phyloP scores from a whole-genome alignment of 2,113 vertebrate genomes.

The Gnathonemus echidnorhynchus region DNA sequence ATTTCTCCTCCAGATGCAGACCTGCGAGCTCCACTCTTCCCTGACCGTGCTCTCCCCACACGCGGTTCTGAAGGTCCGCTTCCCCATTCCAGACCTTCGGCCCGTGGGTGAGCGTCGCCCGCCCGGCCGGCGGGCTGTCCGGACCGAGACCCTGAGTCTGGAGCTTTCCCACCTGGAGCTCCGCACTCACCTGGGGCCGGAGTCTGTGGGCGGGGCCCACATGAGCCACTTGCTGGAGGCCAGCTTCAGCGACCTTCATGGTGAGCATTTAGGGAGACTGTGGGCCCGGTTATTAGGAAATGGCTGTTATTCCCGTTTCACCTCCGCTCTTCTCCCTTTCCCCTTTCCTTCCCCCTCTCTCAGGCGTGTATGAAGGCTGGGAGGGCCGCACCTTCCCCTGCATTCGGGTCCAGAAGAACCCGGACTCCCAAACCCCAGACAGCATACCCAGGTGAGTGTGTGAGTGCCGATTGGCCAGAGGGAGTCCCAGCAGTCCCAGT shows the following conservation, averaged over 20 bases:
- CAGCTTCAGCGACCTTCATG: conserved; percentile 74
- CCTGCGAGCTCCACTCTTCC: conserved; percentile 54
- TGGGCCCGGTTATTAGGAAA: not conserved
- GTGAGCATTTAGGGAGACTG: conserved; percentile 44
- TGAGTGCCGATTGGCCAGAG: not conserved
- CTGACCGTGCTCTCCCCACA: conserved; percentile 65
- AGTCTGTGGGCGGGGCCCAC: conserved; percentile 34
- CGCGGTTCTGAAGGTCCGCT: conserved; percentile 66
- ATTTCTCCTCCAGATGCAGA: conserved; percentile 33
- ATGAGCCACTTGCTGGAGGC: conserved; percentile 63
- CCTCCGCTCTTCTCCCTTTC: not conserved
- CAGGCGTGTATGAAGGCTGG: conserved; percentile 75
- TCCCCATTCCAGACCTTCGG: conserved; percentile 78
- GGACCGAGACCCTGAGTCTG: conserved; percentile 67
- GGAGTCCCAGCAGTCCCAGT: not conserved
- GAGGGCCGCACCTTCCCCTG: conserved; percentile 72
- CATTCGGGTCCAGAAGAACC: conserved; percentile 68
- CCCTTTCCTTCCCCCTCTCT: not conserved
- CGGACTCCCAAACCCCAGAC: conserved; percentile 47
- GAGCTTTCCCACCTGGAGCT: conserved; percentile 69
- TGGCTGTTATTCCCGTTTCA: not conserved
- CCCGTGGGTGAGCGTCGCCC: conserved; percentile 59
- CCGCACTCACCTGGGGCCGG: conserved; percentile 59
- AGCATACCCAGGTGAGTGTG: conserved; percentile 63
- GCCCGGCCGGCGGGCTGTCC: conserved; percentile 58